These are phyloP conservation scores for Cerastoderma edule DNA, from an alignment of 2,888 invertebrate species.

Conservation along the genomic window DNA sequence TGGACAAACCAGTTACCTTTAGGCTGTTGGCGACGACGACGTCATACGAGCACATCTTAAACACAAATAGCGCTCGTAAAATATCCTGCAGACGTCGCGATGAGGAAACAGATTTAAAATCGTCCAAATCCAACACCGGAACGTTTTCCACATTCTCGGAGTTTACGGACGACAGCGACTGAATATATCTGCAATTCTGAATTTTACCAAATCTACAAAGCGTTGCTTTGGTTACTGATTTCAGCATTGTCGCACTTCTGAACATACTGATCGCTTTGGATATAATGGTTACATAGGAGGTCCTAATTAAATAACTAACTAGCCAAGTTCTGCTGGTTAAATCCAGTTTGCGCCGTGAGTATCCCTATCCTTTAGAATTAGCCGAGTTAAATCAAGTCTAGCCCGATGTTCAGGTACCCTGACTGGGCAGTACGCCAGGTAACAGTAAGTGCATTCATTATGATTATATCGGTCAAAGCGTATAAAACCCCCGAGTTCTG, in stretches of 20 bases:
- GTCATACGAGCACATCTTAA: slow-evolving; percentile 72
- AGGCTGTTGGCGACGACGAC: slow-evolving; percentile 68
- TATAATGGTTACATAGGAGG: too few species aligned
- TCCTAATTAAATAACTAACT: too few species aligned
- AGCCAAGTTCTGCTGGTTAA: too few species aligned
- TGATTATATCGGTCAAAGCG: too few species aligned
- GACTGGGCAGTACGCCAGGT: background rate
- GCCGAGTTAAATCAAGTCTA: too few species aligned
- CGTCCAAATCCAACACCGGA: slow-evolving; percentile 13
- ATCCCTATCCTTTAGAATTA: too few species aligned
- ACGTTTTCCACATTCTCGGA: background rate
- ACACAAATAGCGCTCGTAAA: slow-evolving; percentile 68
- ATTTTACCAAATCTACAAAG: background rate
- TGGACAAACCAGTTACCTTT: slow-evolving; percentile 70
- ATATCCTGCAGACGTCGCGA: slow-evolving; percentile 65
- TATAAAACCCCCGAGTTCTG: too few species aligned
- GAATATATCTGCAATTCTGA: background rate
- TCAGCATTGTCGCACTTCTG: background rate
- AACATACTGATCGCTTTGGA: background rate
- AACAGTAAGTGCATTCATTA: too few species aligned
- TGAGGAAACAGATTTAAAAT: slow-evolving; percentile 63
- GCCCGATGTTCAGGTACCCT: background rate
- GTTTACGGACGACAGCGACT: background rate
- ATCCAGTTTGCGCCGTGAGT: too few species aligned
- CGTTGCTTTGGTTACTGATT: background rate